phyloP scores from a whole-genome alignment of 2,797 vertebrate genomes.

The Nannoperca australis region DNA sequence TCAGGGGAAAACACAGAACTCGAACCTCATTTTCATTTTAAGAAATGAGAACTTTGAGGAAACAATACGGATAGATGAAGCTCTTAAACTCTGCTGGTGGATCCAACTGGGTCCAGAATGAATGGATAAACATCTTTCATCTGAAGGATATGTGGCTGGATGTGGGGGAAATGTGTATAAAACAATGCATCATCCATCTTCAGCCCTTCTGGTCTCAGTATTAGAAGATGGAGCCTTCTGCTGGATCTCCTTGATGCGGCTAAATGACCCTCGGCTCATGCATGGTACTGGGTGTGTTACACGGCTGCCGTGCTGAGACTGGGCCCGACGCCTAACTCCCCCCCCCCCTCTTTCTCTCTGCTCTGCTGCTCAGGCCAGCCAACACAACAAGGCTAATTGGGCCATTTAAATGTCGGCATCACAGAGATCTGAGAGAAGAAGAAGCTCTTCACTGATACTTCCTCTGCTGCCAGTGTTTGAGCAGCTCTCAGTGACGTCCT shows the following conservation, averaged over 20 bases:
- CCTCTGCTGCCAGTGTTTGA: background rate
- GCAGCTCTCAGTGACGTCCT: background rate
- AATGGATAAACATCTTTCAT: background rate
- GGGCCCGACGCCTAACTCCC: constrained; percentile 38
- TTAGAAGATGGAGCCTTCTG: no score
- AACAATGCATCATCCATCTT: background rate
- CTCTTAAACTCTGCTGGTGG: background rate
- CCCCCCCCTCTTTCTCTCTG: constrained; percentile 27
- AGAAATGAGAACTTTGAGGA: background rate
- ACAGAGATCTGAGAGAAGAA: constrained; percentile 17
- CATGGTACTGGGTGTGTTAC: constrained; percentile 38
- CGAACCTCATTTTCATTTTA: no score
- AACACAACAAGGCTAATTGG: constrained; percentile 51
- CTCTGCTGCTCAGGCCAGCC: constrained; percentile 44
- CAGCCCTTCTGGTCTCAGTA: no score
- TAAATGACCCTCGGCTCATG: constrained; percentile 31
- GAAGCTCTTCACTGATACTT: constrained; percentile 6
- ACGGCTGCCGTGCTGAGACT: constrained; percentile 40
- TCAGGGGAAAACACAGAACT: no score
- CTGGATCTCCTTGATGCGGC: constrained; percentile 5
- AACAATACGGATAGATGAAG: background rate
- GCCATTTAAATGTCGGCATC: constrained; percentile 66
- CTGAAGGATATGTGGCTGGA: no score
- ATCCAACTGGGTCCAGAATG: background rate
- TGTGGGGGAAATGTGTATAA: background rate